phyloP scores from a whole-genome alignment of 2,888 invertebrate genomes.

The Leucophora obtusa region DNA sequence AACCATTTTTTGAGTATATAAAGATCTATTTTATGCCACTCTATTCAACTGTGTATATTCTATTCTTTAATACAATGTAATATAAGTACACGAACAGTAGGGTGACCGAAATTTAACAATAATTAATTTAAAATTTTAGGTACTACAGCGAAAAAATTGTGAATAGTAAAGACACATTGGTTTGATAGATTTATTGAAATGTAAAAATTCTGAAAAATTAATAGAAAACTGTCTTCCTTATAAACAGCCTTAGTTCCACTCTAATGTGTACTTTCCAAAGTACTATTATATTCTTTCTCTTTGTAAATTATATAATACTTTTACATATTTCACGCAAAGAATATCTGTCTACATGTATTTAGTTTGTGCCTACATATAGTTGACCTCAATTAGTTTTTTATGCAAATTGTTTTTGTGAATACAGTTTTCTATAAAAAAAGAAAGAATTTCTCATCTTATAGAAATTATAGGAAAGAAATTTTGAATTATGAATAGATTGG shows the following conservation, averaged over 20 bases:
- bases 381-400: slow-evolving; percentile 62
- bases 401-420: slow-evolving; percentile 46
- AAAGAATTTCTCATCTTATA: slow-evolving; percentile 9
- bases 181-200: too few species aligned
- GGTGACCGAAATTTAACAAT: too few species aligned
- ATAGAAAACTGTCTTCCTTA: too few species aligned
- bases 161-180: too few species aligned
- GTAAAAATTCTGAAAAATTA: too few species aligned
- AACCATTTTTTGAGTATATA: not conserved
- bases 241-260: not conserved
- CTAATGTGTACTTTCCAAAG: not conserved
- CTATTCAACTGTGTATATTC: not conserved
- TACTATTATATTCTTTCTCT: not conserved
- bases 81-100: not conserved
- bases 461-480: not conserved
- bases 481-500: too few species aligned
- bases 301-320: not conserved
- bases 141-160: too few species aligned
- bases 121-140: too few species aligned
- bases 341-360: not conserved
- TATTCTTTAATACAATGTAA: not conserved
- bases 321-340: not conserved
- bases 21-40: not conserved
- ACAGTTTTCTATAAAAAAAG: not conserved
- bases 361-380: slow-evolving; percentile 29